Percentiles rank a stretch among this genome's conserved stretches.
Evolutionary conservation across 2,113 vertebrate species (phyloP).

Genomic region (Scalopus aquaticus): DNA sequence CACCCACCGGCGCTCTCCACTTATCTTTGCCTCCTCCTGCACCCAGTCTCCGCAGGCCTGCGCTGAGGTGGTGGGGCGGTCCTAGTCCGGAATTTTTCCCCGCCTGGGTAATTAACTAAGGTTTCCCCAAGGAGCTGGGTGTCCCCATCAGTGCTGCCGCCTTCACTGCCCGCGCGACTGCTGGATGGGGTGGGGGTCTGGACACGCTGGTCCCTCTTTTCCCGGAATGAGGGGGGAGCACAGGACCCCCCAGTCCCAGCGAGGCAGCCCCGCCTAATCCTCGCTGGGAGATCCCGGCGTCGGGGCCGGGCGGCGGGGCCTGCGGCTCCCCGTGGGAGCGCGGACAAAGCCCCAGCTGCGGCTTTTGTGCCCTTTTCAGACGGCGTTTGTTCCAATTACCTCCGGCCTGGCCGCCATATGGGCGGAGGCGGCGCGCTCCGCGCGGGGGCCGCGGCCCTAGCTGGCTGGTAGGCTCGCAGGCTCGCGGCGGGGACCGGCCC

Average conservation of each 20-base stretch:
- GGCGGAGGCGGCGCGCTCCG: constrained; percentile 76
- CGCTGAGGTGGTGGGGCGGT: not conserved
- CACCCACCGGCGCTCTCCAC: not conserved
- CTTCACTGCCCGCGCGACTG: not conserved
- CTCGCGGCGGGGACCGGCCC: constrained; percentile 4
- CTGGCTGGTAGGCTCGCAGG: not conserved
- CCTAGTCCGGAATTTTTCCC: not conserved
- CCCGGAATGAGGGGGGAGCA: not conserved
- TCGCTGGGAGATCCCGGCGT: constrained; percentile 77
- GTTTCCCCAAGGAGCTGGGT: not conserved
- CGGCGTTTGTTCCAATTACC: constrained; percentile 85
- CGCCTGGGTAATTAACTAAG: constrained; percentile 51
- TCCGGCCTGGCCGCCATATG: constrained; percentile 84
- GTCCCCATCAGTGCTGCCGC: not conserved
- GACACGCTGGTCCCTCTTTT: not conserved
- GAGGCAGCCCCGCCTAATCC: constrained; percentile 73
- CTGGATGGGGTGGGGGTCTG: not conserved
- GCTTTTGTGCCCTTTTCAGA: constrained; percentile 87
- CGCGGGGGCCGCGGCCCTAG: constrained; percentile 53
- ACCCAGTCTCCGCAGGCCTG: not conserved
- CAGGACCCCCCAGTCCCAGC: not conserved
- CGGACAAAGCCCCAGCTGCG: constrained; percentile 87
- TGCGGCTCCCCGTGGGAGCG: constrained; percentile 78
- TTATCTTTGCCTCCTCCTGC: not conserved
- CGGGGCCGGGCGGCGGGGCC: constrained; percentile 73